Conservation (phyloP, 2,888 invertebrate species). For the Phalera bucephala region DNA sequence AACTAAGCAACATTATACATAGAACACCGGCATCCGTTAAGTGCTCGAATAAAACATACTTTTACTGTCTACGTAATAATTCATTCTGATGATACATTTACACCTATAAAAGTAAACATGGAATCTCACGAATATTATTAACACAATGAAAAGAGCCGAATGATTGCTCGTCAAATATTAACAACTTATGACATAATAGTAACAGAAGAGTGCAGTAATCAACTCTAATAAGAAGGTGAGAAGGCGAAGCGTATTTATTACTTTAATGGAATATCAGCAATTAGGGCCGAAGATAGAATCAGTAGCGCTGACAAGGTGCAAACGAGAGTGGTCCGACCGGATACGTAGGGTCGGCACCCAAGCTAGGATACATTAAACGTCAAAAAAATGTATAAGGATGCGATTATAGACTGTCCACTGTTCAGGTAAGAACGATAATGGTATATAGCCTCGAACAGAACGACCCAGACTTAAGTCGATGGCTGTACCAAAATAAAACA, state of each 20-base stretch:
- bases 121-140: conserved; percentile 58
- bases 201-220: conserved; percentile 72
- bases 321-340: conserved; percentile 77
- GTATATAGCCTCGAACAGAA: conserved; percentile 28
- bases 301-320: conserved; percentile 81
- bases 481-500: conserved; percentile 70
- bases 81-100: conserved; percentile 50
- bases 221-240: conserved; percentile 75
- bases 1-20: conserved; percentile 29
- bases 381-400: conserved; percentile 23
- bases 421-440: conserved; percentile 36
- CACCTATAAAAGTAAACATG: conserved; percentile 57
- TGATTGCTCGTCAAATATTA: conserved; percentile 65
- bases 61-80: conserved; percentile 46
- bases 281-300: conserved; percentile 76
- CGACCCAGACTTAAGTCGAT: conserved; percentile 29
- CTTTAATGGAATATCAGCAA: conserved; percentile 81
- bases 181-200: conserved; percentile 72
- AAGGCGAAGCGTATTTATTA: conserved; percentile 75
- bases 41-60: conserved; percentile 36
- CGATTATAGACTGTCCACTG: conserved; percentile 38
- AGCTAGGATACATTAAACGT: conserved; percentile 34
- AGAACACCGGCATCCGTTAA: conserved; percentile 37
- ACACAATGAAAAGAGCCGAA: conserved; percentile 52
- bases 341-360: conserved; percentile 51